Conservation (phyloP, 1,140 invertebrate species). For the Oedothorax gibbosus region DNA sequence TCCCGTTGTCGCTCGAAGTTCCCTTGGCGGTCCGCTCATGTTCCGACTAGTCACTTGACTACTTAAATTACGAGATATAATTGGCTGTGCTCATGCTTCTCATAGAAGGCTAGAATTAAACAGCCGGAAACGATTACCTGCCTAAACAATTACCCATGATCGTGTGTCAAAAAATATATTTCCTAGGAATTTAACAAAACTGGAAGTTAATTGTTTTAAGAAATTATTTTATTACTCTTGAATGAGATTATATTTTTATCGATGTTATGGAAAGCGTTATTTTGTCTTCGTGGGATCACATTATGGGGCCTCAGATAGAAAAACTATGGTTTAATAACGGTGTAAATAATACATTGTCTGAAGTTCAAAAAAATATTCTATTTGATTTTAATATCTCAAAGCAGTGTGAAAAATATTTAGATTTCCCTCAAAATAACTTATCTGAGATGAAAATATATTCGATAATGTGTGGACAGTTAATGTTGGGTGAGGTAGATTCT, state of each 20-base stretch:
- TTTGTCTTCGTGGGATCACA: constrained; percentile 47
- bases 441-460: constrained; percentile 32
- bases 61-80: no score
- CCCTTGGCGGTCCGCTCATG: no score
- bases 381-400: constrained; percentile 37
- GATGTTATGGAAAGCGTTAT: constrained; percentile 27
- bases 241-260: not conserved
- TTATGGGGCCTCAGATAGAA: constrained; percentile 46
- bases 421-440: no score
- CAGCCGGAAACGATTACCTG: no score
- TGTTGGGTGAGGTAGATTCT: constrained; percentile 43
- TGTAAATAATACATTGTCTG: not conserved
- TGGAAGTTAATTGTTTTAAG: not conserved
- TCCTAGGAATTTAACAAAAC: not conserved
- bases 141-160: no score
- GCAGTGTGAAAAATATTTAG: not conserved
- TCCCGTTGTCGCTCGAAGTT: no score
- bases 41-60: no score
- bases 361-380: constrained; percentile 1
- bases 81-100: no score
- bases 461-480: constrained; percentile 41
- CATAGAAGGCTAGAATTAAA: no score
- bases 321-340: constrained; percentile 22
- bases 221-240: not conserved
- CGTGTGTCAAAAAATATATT: no score